Evolutionary conservation across 2,888 invertebrate genomes (phyloP).

Genomic region (Cosmia trapezina): DNA sequence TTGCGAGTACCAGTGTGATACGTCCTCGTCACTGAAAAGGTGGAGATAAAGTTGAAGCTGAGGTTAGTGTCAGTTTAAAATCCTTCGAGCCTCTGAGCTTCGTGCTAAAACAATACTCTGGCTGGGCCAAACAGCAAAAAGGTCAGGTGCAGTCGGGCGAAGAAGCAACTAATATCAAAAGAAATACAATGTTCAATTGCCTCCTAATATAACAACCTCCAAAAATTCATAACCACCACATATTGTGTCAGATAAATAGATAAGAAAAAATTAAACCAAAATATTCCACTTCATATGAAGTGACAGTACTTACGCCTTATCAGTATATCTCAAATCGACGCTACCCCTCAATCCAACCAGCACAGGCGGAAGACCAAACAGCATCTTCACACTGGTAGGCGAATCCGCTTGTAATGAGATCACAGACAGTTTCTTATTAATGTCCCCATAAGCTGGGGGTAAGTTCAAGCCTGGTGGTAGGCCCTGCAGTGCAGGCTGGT

Average conservation of each 20-base stretch:
- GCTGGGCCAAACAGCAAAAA: too few species aligned
- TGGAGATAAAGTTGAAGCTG: neutral
- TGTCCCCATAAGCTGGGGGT: constrained; percentile 77
- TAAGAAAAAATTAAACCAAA: neutral
- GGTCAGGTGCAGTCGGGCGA: neutral
- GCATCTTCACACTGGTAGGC: constrained; percentile 94
- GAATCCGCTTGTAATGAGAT: constrained; percentile 94
- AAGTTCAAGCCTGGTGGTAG: constrained; percentile 77
- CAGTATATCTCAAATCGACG: constrained; percentile 96
- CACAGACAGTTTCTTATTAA: constrained; percentile 88
- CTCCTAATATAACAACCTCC: neutral
- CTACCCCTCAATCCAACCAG: constrained; percentile 96
- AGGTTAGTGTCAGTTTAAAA: neutral
- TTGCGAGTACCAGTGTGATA: constrained; percentile 95
- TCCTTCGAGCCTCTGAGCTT: neutral
- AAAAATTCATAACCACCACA: neutral
- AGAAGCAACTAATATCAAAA: neutral
- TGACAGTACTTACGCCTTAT: constrained; percentile 91
- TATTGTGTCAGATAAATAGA: neutral
- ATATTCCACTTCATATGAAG: neutral
- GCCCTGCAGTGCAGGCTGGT: constrained; percentile 68
- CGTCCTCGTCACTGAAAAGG: constrained; percentile 91
- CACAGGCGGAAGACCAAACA: constrained; percentile 95
- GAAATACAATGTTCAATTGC: neutral
- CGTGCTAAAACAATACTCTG: neutral